Percentiles rank a stretch among this genome's conserved stretches.
These are phyloP conservation scores for Sebastes taczanowskii DNA, from an alignment of 2,797 vertebrate species.

Conservation along the genomic window DNA sequence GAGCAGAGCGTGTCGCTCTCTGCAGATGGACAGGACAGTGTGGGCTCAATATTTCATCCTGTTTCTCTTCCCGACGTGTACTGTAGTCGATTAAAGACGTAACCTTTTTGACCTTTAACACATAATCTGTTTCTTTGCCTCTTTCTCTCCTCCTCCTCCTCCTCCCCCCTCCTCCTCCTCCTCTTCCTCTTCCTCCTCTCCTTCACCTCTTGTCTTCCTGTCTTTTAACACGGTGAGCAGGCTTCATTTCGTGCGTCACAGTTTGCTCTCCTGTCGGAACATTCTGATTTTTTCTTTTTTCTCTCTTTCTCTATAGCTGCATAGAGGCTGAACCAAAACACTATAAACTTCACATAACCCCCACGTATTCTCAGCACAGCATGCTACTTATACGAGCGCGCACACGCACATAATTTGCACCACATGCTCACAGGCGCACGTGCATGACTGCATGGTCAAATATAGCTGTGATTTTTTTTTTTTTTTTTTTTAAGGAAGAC, in stretches of 20 bases:
- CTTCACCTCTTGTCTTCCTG: neutral
- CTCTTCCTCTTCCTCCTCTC: neutral
- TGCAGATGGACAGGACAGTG: constrained; percentile 42
- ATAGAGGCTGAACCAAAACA: constrained; percentile 36
- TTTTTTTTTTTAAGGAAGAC: constrained; percentile 50
- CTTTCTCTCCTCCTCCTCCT: neutral
- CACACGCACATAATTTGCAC: neutral
- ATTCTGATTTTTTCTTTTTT: constrained; percentile 37
- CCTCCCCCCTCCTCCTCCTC: neutral
- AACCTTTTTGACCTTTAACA: constrained; percentile 55
- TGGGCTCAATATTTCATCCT: constrained; percentile 52
- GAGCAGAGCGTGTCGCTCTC: constrained; percentile 51
- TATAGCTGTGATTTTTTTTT: constrained; percentile 37
- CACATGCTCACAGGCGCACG: neutral
- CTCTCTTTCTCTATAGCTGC: constrained; percentile 21
- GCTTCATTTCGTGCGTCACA: constrained; percentile 41
- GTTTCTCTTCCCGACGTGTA: constrained; percentile 50
- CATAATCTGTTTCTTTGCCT: constrained; percentile 23
- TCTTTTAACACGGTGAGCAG: constrained; percentile 20
- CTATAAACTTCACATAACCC: constrained; percentile 30
- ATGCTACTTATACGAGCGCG: neutral
- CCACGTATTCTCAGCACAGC: constrained; percentile 8
- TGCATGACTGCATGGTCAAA: constrained; percentile 10
- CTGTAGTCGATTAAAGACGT: constrained; percentile 58
- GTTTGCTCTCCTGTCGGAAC: constrained; percentile 53